phyloP scores from a whole-genome alignment of 2,888 invertebrate species.

The Drosophila macrospina region DNA sequence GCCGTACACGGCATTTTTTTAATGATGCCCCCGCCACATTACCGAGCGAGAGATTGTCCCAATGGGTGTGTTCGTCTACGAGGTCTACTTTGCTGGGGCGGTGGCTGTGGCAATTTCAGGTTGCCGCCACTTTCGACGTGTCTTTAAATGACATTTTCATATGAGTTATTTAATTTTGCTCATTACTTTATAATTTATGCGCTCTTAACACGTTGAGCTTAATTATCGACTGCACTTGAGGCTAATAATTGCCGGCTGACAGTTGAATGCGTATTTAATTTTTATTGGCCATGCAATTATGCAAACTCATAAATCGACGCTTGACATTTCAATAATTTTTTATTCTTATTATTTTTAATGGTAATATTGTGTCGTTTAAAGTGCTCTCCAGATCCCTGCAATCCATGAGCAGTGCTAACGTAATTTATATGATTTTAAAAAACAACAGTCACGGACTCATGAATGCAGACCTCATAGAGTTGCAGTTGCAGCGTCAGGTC shows the following conservation, averaged over 20 bases:
- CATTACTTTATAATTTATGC: conserved; percentile 49
- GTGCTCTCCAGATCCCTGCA: background rate
- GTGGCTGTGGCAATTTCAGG: conserved; percentile 53
- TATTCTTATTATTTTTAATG: conserved; percentile 62
- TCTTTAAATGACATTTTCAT: conserved; percentile 41
- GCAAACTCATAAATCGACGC: conserved; percentile 44
- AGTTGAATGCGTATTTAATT: conserved; percentile 52
- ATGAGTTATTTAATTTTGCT: conserved; percentile 36
- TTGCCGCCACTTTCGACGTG: conserved; percentile 15
- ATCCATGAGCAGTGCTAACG: conserved; percentile 13
- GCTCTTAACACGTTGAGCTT: conserved; percentile 44
- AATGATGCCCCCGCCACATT: conserved; percentile 45
- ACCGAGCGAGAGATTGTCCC: conserved; percentile 27
- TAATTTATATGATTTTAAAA: conserved; percentile 50
- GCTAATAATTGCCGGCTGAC: conserved; percentile 60
- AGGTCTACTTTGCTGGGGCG: conserved; percentile 36
- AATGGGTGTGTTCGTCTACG: conserved; percentile 25
- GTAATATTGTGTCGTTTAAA: conserved; percentile 41
- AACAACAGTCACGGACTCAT: conserved; percentile 9
- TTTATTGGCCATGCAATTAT: conserved; percentile 69
- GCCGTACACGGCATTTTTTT: conserved; percentile 56
- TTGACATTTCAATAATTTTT: conserved; percentile 68
- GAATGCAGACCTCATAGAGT: background rate
- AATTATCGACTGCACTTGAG: conserved; percentile 60
- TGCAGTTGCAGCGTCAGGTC: conserved; percentile 21